Evolutionary conservation across 2,888 invertebrate species (phyloP).

Genomic region (Amiota mariae): DNA sequence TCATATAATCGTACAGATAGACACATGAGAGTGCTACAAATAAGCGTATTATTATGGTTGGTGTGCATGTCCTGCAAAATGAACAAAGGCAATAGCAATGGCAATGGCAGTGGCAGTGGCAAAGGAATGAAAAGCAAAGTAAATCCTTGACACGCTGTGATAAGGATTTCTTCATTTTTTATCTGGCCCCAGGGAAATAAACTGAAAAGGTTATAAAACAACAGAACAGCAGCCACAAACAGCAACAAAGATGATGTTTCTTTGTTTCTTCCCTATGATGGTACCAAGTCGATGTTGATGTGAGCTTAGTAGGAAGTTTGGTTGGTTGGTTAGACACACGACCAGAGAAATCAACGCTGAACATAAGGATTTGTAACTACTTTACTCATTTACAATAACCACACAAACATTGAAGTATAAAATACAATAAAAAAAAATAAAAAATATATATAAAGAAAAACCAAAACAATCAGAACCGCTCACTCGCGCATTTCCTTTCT

Average conservation of each 20-base stretch:
- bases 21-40: constrained; percentile 56
- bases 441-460: not conserved
- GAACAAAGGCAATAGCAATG: constrained; percentile 25
- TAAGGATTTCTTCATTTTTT: constrained; percentile 71
- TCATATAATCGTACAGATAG: constrained; percentile 20
- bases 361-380: constrained; percentile 12
- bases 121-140: constrained; percentile 47
- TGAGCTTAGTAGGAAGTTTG: not conserved
- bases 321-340: not conserved
- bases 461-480: not conserved
- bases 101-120: constrained; percentile 43
- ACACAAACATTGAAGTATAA: not conserved
- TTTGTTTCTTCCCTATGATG: not conserved
- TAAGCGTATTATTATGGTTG: constrained; percentile 64
- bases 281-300: not conserved
- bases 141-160: constrained; percentile 70
- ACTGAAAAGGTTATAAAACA: constrained; percentile 71
- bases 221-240: constrained; percentile 40
- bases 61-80: constrained; percentile 52
- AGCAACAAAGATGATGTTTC: not conserved
- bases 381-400: constrained; percentile 15
- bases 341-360: not conserved
- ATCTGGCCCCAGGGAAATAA: constrained; percentile 69
- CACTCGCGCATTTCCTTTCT: not conserved
- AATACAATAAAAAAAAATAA: not conserved